Evolutionary conservation across 2,113 vertebrate genomes (phyloP).

Genomic region (Leucosticte australis): DNA sequence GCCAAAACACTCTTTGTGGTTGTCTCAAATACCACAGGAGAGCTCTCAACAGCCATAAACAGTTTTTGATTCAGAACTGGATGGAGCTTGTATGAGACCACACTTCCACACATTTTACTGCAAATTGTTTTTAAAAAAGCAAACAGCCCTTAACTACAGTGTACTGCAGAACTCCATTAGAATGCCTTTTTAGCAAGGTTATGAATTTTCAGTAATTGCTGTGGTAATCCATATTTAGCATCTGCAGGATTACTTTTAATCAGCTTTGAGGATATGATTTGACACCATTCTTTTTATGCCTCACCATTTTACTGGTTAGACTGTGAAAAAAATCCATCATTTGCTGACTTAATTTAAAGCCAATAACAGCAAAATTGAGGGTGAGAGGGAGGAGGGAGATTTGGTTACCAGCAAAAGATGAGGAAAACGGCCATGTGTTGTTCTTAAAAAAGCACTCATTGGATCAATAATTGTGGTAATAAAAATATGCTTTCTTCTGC

Average conservation of each 20-base stretch:
- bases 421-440: neutral
- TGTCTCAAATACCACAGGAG: neutral
- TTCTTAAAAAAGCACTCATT: neutral
- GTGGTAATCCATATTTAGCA: constrained; percentile 68
- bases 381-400: neutral
- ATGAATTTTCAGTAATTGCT: constrained; percentile 63
- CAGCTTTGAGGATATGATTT: constrained; percentile 62
- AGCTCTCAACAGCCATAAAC: neutral
- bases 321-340: neutral
- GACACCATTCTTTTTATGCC: constrained; percentile 32
- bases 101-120: neutral
- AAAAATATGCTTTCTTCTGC: neutral
- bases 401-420: neutral
- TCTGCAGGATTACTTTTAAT: constrained; percentile 65
- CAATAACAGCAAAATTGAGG: constrained; percentile 17
- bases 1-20: neutral
- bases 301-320: constrained; percentile 37
- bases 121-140: constrained; percentile 31
- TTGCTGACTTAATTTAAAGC: constrained; percentile 45
- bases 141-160: neutral
- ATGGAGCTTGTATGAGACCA: neutral
- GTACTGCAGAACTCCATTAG: neutral
- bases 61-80: neutral
- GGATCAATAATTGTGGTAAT: constrained; percentile 8
- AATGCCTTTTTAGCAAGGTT: constrained; percentile 36